Base-by-base conservation (phyloP, 2,797 vertebrate species). In the Acrossocheilus fasciatus region DNA sequence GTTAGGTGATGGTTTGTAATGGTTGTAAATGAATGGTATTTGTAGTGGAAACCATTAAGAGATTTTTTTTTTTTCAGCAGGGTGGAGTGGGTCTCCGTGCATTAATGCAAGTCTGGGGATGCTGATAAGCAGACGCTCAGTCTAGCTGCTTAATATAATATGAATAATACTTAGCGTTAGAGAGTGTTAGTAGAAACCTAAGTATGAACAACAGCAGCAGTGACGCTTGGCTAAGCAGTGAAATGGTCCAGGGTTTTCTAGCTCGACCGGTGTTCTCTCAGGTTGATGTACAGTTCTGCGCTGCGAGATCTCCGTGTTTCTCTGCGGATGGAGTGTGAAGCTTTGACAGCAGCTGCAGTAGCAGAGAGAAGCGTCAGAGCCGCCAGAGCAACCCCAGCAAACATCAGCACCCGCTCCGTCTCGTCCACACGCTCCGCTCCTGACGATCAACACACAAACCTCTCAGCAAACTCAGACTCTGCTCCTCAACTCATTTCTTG, bases 331-430 rank as follows among this genome's bases (percentile, higher is more conserved):
- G 1, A 17, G 15, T 3, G 5, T 11, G 43, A 66, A 7, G 78
- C 15, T 64, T 73, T 30, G 4, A 74, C 66, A 62, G 68, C 84
- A 50, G 76, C 50, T 12, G 6, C 84, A 18, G 77, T 81, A 79
- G 76, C 84, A 18, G 73, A 30, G 20, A 86, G 54, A 20, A 86
- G 20, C 17, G 26, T 50, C 52, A 81, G 68, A 41, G 84, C 76
- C 23, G 84, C 84, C 41, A 86, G 41, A 47, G 68, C 66, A 26
- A 86, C 68, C 17, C 84, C 77, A 2, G 41, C 77, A 8, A 80
- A 86, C 77, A 81, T 81, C 77, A 86, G 45, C 41, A 74, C 66
- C 26, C 47, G n/a, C 41, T 81, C 77, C 39, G 6, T 7, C 68
- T 64, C 41, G 50, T 17, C 39, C 12, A 62, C 52, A 23, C 2